phyloP scores from a whole-genome alignment of 2,888 invertebrate species.

The Hydroisotoma schaefferi region DNA sequence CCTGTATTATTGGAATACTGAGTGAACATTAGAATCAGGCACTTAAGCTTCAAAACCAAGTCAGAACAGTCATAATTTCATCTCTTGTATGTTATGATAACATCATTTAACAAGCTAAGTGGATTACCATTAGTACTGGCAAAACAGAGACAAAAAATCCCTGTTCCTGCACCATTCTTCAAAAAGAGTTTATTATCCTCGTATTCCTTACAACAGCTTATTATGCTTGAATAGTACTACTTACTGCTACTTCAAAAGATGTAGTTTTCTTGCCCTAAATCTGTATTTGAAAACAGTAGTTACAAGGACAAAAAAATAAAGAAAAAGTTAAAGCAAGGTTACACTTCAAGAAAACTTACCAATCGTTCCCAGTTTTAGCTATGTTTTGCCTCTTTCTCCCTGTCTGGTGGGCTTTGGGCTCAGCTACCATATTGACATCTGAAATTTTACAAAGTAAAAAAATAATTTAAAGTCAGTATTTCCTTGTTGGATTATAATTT shows the following conservation, averaged over 20 bases:
- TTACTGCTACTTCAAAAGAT: no score
- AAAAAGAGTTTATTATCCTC: neutral
- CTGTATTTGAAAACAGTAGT: no score
- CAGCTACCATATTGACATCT: constrained; percentile 74
- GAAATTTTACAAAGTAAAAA: constrained; percentile 50
- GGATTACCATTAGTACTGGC: constrained; percentile 16
- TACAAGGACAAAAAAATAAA: no score
- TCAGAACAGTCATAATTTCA: no score
- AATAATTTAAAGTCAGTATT: no score
- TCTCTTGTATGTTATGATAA: constrained; percentile 14
- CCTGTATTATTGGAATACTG: no score
- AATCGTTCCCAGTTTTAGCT: constrained; percentile 65
- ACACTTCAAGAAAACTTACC: constrained; percentile 58
- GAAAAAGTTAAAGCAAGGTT: no score
- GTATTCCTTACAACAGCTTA: neutral
- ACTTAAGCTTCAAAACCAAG: no score
- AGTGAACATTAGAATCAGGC: no score
- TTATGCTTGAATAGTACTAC: no score
- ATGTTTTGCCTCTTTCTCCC: constrained; percentile 65
- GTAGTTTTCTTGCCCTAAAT: no score
- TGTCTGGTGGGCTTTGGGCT: constrained; percentile 69
- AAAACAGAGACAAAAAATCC: constrained; percentile 9
- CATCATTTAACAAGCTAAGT: constrained; percentile 14
- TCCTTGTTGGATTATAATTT: no score
- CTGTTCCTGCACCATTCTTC: neutral